Evolutionary conservation across 2,888 invertebrate species (phyloP).

Genomic region (Drosophila neutralis): DNA sequence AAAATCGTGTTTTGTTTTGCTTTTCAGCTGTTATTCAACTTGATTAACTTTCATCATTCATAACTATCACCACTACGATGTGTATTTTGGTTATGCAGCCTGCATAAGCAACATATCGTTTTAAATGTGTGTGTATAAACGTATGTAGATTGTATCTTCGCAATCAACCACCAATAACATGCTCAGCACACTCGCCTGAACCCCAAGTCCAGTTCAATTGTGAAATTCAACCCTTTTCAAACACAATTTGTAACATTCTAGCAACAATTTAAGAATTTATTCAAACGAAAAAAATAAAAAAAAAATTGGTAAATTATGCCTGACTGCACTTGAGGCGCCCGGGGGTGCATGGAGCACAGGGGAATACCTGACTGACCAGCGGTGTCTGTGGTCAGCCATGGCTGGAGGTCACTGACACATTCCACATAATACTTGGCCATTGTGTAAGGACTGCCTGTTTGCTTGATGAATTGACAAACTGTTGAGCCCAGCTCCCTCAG

Average conservation of each 20-base stretch:
- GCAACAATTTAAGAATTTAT: conserved; percentile 36
- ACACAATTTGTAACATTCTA: conserved; percentile 25
- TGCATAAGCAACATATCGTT: neutral
- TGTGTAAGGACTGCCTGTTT: conserved; percentile 12
- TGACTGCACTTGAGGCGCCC: conserved; percentile 9
- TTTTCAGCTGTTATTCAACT: conserved; percentile 9
- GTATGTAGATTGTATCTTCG: conserved; percentile 32
- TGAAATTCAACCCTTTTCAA: conserved; percentile 42
- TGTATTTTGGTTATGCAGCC: conserved; percentile 2
- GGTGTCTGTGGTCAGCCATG: conserved; percentile 53
- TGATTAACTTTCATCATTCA: conserved; percentile 4
- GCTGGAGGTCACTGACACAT: conserved; percentile 44
- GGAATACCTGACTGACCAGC: conserved; percentile 20
- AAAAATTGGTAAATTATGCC: conserved; percentile 30
- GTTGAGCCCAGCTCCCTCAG: conserved; percentile 36
- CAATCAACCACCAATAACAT: conserved; percentile 36
- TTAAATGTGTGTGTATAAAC: neutral
- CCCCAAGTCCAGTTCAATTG: neutral
- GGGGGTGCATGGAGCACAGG: neutral
- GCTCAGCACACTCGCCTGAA: conserved; percentile 20
- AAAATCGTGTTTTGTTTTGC: conserved; percentile 30
- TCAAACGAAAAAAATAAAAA: conserved; percentile 28
- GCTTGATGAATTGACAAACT: conserved; percentile 63
- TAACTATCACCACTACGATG: neutral
- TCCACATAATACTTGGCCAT: neutral